Evolutionary conservation across 2,113 vertebrate genomes (phyloP), one percentile per base, ranked within the genome.

Genomic region (Danio rerio): DNA sequence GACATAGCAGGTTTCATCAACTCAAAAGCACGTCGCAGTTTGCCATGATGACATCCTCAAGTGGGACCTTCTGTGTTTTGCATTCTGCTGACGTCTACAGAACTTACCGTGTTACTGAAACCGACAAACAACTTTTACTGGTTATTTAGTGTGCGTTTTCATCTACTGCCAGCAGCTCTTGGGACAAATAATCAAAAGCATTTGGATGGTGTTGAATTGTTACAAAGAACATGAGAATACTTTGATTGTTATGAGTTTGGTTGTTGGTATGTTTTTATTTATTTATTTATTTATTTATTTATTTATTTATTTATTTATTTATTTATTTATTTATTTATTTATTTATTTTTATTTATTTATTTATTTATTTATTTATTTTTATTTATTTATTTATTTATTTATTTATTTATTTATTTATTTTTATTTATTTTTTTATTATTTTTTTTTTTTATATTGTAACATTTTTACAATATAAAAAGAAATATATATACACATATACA

Each of bases 101-200:
- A 59, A 47, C n/a, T 13, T 9, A 45, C 4, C 58, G 56, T 47
- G 43, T n/a, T 61, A 9, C 43, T 49, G 9, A 43, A 77, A 45
- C 47, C 7, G 42, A 21, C 43, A 62, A 49, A 76, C 74, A 76
- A 49, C 11, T 7, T 45, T 10, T 21, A 4, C 16, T 42, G n/a
- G 15, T 74, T 74, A 58, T 74, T 74, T 61, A 49, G 18, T 76
- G 31, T 18, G 72, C 40, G 18, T 45, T 75, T 75, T 49, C 7
- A 47, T 62, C 49, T 76, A 56, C 61, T 49, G 13, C 55, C 45
- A 20, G 10, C 20, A 76, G 56, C n/a, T 45, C 73, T 12, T 15
- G 40, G 55, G 55, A 21, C n/a, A 56, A 59, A 75, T 59, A 47
- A 61, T 20, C 55, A 76, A 76, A 61, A 47, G 56, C 11, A 61